Base-by-base conservation (phyloP, 1,140 invertebrate species). In the Drosophila nannoptera region DNA sequence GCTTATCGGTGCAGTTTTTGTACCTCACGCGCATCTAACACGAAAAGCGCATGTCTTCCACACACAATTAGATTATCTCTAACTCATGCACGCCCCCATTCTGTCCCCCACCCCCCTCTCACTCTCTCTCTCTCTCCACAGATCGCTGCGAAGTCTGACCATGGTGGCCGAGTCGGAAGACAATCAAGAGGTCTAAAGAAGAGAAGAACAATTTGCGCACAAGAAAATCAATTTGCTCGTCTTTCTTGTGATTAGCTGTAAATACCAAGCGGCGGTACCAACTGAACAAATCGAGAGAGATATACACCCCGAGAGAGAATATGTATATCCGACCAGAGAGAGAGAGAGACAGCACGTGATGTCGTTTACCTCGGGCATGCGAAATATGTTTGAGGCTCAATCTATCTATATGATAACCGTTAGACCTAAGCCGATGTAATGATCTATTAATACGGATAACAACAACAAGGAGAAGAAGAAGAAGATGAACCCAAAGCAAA, bases 61-160 rank as follows among this genome's bases (percentile, higher is more conserved):
- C 11, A 42, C 4, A 31, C n/a, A 31, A 32, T 52, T 53, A 33
- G 49, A 66, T 45, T 73, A 22, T 22, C 14, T 7, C 4, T 7
- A 33, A 14, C 5, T 12, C 14, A 43, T 14, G 14, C 14, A 7
- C 12, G 14, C 14, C 12, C 31, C 9, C 33, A 14, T 50, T 35
- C 2, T 61, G 45, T 55, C 8, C 32, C 7, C 12, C 35, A 14
- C 33, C 33, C 14, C n/a, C 7, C 48, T 46, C 56, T 45, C 9
- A 35, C 8, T 29, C 22, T 29, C 4, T 4, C n/a, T n/a, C n/a
- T 45, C 31, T 32, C 43, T 6, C 7, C 42, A 60, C 69, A 88
- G 87, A 88, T 88, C 87, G 49, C 72, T 88, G 73, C 83, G 87
- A 69, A 88, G 87, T 78, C 83, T 88, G 56, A 88, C 80, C 65